Percentiles rank a stretch among this genome's conserved stretches.
Evolutionary conservation across 2,797 vertebrate species (phyloP).

Genomic region (Falco novaeseelandiae): DNA sequence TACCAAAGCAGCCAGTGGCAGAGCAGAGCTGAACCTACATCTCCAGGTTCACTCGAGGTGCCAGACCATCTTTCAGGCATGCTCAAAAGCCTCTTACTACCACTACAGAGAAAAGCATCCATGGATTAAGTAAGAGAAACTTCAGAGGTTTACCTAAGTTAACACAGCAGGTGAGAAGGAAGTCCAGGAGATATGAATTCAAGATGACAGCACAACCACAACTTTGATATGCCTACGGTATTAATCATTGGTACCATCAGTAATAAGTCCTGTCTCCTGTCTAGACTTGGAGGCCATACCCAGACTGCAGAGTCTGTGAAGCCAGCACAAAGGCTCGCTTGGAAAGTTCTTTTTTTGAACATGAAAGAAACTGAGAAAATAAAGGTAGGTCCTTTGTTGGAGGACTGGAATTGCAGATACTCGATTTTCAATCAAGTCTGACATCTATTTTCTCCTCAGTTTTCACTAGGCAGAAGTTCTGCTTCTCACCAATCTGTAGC

Average conservation of each 20-base stretch:
- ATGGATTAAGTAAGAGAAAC: background rate
- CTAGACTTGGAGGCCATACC: conserved; percentile 52
- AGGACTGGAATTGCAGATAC: background rate
- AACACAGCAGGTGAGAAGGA: conserved; percentile 13
- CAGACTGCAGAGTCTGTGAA: conserved; percentile 42
- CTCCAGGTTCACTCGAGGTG: background rate
- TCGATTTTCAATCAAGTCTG: background rate
- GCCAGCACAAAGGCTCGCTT: conserved; percentile 11
- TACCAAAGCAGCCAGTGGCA: background rate
- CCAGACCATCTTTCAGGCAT: background rate
- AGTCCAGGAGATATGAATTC: conserved; percentile 9
- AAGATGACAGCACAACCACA: background rate
- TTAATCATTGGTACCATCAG: background rate
- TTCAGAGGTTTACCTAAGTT: conserved; percentile 10
- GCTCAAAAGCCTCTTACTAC: background rate
- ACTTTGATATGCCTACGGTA: background rate
- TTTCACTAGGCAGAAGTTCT: background rate
- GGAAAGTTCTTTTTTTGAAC: conserved; percentile 21
- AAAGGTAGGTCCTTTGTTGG: conserved; percentile 29
- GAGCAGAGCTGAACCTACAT: background rate
- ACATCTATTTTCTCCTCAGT: background rate
- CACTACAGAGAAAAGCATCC: background rate
- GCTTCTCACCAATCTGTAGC: background rate
- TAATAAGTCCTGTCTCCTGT: conserved; percentile 46
- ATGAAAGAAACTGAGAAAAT: conserved; percentile 50